Conservation (phyloP, 2,113 vertebrate species). For the Xyliphius kryptos region DNA sequence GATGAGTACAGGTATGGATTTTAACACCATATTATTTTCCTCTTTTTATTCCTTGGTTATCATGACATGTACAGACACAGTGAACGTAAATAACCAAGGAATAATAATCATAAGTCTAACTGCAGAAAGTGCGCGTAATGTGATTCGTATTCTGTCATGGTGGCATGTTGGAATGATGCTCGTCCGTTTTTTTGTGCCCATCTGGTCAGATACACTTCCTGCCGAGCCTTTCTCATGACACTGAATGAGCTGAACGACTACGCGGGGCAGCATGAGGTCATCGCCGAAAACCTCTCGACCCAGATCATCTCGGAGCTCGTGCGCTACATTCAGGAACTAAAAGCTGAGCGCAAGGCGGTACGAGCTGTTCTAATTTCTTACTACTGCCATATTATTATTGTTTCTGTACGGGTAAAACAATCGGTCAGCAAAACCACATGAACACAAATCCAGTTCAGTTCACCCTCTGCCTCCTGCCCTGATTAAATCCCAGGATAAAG, state of each 20-base stretch:
- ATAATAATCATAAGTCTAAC: too few relatives aligned
- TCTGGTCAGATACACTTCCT: constrained; percentile 77
- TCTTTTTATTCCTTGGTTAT: too few relatives aligned
- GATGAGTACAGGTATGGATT: constrained; percentile 82
- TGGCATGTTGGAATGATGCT: not conserved
- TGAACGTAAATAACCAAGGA: too few relatives aligned
- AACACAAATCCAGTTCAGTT: not conserved
- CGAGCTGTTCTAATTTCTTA: not conserved
- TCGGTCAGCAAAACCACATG: too few relatives aligned
- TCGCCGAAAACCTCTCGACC: constrained; percentile 83
- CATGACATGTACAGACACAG: too few relatives aligned
- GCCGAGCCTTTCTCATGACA: constrained; percentile 80
- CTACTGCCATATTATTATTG: not conserved
- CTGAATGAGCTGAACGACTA: constrained; percentile 87
- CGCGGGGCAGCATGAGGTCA: constrained; percentile 83
- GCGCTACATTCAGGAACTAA: constrained; percentile 85
- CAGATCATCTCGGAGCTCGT: constrained; percentile 77
- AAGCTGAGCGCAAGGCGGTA: constrained; percentile 92
- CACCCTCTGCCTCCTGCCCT: not conserved
- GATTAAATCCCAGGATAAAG: constrained; percentile 31
- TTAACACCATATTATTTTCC: not conserved
- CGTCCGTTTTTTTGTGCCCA: not conserved
- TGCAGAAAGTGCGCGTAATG: too few relatives aligned
- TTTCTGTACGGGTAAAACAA: not conserved
- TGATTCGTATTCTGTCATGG: too few relatives aligned